Percentiles rank a stretch among this genome's conserved stretches.
These are phyloP conservation scores for Pseudopipra pipra DNA, from an alignment of 2,113 vertebrate genomes.

Conservation along the genomic window DNA sequence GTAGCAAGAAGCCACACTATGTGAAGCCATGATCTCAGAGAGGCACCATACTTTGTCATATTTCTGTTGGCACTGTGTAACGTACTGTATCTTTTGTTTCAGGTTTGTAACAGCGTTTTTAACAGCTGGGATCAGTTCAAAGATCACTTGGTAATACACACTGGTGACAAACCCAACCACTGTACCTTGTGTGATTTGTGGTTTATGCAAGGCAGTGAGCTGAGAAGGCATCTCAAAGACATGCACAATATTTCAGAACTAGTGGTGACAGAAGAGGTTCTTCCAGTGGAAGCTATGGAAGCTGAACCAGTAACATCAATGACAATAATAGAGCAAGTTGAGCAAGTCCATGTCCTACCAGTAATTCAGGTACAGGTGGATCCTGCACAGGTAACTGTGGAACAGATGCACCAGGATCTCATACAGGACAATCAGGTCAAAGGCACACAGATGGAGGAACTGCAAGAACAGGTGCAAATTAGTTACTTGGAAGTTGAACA, in stretches of 20 bases:
- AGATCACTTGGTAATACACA: constrained; percentile 95
- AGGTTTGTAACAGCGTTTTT: constrained; percentile 97
- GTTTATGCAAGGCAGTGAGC: constrained; percentile 93
- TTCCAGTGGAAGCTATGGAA: constrained; percentile 79
- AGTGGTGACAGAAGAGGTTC: constrained; percentile 78
- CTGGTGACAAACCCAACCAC: constrained; percentile 95
- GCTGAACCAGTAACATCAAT: constrained; percentile 77
- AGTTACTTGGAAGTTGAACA: constrained; percentile 81
- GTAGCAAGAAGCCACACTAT: neutral
- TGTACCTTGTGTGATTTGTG: constrained; percentile 96
- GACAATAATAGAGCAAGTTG: constrained; percentile 85
- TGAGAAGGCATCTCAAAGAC: constrained; percentile 85
- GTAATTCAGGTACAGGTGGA: constrained; percentile 88
- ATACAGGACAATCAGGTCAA: constrained; percentile 79
- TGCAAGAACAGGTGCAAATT: constrained; percentile 82
- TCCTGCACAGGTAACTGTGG: constrained; percentile 80
- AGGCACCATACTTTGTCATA: neutral
- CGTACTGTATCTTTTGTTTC: constrained; percentile 28
- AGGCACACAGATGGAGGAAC: constrained; percentile 72
- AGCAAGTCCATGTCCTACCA: constrained; percentile 88
- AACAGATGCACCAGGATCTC: constrained; percentile 85
- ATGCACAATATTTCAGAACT: constrained; percentile 82
- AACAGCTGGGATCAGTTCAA: constrained; percentile 99
- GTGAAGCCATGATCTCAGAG: neutral
- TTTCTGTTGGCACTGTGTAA: constrained; percentile 5